phyloP scores from a whole-genome alignment of 1,140 invertebrate genomes.

The Drosophila willistoni region DNA sequence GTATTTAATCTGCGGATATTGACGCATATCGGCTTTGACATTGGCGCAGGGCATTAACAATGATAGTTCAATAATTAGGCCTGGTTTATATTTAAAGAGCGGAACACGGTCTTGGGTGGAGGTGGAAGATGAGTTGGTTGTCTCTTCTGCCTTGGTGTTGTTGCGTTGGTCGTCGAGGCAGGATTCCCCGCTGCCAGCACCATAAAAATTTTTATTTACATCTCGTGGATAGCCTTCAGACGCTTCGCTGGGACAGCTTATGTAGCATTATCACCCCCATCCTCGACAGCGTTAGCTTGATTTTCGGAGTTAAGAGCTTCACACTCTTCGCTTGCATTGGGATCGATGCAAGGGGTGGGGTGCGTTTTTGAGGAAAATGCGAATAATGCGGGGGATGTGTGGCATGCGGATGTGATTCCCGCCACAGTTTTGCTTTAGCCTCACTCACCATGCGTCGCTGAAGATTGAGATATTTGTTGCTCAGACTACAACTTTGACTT shows the following conservation, averaged over 20 bases:
- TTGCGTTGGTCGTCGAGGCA: constrained; percentile 39
- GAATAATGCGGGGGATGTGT: constrained; percentile 20
- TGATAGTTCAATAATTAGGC: constrained; percentile 87
- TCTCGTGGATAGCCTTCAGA: constrained; percentile 71
- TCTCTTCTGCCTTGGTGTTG: constrained; percentile 58
- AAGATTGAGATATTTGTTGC: constrained; percentile 61
- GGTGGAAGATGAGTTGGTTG: not conserved
- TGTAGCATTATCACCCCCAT: constrained; percentile 14
- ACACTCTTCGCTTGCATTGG: constrained; percentile 19
- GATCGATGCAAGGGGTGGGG: constrained; percentile 5
- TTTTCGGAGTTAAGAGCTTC: constrained; percentile 27
- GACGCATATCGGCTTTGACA: constrained; percentile 86
- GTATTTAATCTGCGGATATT: constrained; percentile 86
- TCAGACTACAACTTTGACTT: constrained; percentile 86
- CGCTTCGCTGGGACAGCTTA: constrained; percentile 57
- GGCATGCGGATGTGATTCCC: constrained; percentile 42
- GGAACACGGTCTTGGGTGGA: constrained; percentile 73
- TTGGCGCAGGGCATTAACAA: constrained; percentile 86
- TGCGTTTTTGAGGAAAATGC: constrained; percentile 23
- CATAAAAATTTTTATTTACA: constrained; percentile 83
- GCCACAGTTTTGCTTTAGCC: constrained; percentile 85
- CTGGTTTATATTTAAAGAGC: constrained; percentile 84
- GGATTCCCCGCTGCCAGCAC: constrained; percentile 66
- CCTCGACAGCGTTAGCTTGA: constrained; percentile 11
- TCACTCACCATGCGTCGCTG: constrained; percentile 92